These are phyloP conservation scores for Eurystomus gularis DNA, from an alignment of 2,113 vertebrate species.

Conservation along the genomic window DNA sequence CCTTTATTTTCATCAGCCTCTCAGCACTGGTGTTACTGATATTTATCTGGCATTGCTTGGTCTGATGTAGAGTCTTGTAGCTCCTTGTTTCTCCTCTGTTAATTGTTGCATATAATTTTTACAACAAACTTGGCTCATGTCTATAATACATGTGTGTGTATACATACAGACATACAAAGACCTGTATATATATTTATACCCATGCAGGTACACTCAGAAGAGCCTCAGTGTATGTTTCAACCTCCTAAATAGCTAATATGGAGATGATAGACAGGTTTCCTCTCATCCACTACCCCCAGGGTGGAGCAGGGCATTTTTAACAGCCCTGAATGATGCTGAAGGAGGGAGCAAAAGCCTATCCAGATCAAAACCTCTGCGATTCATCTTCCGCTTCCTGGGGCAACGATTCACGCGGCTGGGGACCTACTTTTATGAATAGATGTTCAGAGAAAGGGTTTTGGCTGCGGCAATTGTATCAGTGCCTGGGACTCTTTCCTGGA, in stretches of 20 bases:
- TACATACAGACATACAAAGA: background rate
- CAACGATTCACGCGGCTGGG: background rate
- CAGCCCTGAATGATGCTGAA: background rate
- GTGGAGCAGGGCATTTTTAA: background rate
- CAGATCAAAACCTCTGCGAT: constrained; percentile 10
- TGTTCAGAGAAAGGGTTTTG: constrained; percentile 2
- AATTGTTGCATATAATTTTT: background rate
- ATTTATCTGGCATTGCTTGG: background rate
- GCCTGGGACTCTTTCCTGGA: background rate
- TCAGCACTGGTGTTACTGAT: background rate
- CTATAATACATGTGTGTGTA: background rate
- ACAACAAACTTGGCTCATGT: background rate
- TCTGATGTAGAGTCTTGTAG: background rate
- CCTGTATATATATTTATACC: background rate
- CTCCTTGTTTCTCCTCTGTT: background rate
- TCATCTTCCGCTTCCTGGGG: constrained; percentile 14
- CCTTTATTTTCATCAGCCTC: background rate
- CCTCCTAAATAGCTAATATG: background rate
- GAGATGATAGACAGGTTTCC: background rate
- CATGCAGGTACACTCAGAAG: background rate
- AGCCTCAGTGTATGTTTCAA: background rate
- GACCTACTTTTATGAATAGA: constrained; percentile 39
- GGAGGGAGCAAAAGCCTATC: background rate
- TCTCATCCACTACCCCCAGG: background rate
- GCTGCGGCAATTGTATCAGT: background rate